Conservation (phyloP, 2,797 vertebrate species). For the Girardinus metallicus region DNA sequence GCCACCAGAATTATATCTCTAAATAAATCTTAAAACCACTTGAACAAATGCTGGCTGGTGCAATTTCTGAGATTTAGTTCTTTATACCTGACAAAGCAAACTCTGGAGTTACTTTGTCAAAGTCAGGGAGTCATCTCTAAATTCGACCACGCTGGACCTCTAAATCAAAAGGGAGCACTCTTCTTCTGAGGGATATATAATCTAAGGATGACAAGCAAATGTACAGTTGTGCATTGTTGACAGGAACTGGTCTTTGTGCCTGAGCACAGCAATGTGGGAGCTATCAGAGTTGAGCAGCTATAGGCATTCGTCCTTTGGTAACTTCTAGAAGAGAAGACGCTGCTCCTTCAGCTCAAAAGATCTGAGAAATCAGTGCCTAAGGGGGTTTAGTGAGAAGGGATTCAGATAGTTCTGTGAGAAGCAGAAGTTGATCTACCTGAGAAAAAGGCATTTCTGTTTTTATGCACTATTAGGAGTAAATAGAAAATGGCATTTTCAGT, state of each 20-base stretch:
- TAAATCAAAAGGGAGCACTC: neutral
- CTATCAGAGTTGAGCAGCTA: neutral
- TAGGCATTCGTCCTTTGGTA: neutral
- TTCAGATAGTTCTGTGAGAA: neutral
- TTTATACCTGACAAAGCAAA: neutral
- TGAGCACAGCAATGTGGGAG: neutral
- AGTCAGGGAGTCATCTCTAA: neutral
- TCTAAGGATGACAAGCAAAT: neutral
- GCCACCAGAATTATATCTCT: neutral
- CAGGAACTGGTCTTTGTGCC: neutral
- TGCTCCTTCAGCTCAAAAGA: neutral
- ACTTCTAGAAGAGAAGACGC: neutral
- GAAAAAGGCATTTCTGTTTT: neutral
- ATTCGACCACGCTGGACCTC: neutral
- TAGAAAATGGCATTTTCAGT: neutral
- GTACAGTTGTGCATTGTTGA: neutral
- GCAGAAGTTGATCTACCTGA: neutral
- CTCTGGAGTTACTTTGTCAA: neutral
- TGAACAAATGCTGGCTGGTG: conserved; percentile 1
- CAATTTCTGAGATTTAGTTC: neutral
- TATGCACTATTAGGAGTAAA: neutral
- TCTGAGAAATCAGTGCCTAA: neutral
- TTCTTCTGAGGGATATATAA: neutral
- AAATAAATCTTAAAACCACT: conserved; percentile 1
- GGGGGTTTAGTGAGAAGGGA: neutral